phyloP scores from a whole-genome alignment of 2,113 vertebrate genomes.

The Aleadryas rufinucha region DNA sequence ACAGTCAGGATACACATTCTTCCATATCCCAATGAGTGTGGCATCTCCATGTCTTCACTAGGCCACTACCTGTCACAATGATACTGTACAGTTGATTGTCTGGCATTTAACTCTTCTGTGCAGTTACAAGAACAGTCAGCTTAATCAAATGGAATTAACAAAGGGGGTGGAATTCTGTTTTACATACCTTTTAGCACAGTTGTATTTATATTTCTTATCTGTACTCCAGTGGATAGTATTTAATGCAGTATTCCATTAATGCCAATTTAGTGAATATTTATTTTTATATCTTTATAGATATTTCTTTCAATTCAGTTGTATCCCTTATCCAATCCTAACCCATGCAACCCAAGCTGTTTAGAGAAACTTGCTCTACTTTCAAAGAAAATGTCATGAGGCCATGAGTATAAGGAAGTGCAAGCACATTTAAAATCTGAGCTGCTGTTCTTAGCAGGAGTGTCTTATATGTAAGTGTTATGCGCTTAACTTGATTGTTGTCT shows the following conservation, averaged over 20 bases:
- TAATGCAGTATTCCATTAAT: background rate
- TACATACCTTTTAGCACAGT: background rate
- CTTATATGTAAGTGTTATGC: rapidly evolving
- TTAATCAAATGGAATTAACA: background rate
- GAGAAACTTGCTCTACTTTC: background rate
- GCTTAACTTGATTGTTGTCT: background rate
- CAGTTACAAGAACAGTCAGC: background rate
- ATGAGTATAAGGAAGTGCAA: background rate
- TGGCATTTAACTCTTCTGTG: background rate
- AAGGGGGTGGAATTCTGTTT: background rate
- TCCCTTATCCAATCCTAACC: background rate
- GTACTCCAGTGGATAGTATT: background rate
- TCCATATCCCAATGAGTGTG: background rate
- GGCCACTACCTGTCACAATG: background rate
- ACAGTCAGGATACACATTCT: background rate
- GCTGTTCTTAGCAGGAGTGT: background rate
- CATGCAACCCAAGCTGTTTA: background rate
- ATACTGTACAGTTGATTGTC: background rate
- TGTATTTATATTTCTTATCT: background rate
- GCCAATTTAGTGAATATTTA: background rate
- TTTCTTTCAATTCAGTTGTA: background rate
- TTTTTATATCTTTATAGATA: background rate
- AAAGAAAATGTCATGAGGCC: background rate
- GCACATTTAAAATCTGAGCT: background rate
- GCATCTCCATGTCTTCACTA: background rate